phyloP scores from a whole-genome alignment of 2,797 vertebrate species.

The Neomorphus geoffroyi region DNA sequence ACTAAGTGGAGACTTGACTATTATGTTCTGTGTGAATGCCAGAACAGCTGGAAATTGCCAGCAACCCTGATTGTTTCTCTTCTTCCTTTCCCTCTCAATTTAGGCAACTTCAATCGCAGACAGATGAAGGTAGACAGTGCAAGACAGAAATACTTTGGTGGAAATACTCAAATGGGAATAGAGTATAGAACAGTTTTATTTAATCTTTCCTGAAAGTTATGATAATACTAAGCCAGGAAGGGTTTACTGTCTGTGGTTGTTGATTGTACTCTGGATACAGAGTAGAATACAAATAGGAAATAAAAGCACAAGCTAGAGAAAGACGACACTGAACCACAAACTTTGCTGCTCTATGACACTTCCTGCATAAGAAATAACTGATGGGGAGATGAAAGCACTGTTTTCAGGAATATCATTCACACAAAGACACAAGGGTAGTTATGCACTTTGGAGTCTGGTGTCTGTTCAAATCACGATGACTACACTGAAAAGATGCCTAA shows the following conservation, averaged over 20 bases:
- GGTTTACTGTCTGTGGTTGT: conserved; percentile 20
- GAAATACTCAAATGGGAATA: conserved; percentile 58
- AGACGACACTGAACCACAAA: conserved; percentile 4
- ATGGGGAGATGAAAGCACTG: conserved; percentile 29
- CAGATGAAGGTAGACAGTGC: conserved; percentile 7
- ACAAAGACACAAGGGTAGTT: background rate
- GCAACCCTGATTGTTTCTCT: conserved; percentile 12
- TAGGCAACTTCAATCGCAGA: conserved; percentile 40
- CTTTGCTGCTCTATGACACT: background rate
- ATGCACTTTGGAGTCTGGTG: background rate
- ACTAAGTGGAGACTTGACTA: conserved; percentile 25
- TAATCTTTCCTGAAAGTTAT: conserved; percentile 57
- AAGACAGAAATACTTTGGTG: conserved; percentile 29
- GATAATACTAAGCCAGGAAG: conserved; percentile 41
- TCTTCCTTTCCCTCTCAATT: conserved; percentile 34
- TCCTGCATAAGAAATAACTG: background rate
- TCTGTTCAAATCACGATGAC: background rate
- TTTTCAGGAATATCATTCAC: conserved; percentile 6
- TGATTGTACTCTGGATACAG: conserved; percentile 26
- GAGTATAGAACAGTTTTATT: conserved; percentile 30
- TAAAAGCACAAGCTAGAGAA: conserved; percentile 14
- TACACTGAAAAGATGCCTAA: background rate
- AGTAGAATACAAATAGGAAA: conserved; percentile 52
- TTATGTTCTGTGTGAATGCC: conserved; percentile 1
- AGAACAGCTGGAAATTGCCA: conserved; percentile 38